Evolutionary conservation across 2,888 invertebrate genomes (phyloP), one percentile per base, ranked within the genome.

Genomic region (Nemotelus nigrinus): DNA sequence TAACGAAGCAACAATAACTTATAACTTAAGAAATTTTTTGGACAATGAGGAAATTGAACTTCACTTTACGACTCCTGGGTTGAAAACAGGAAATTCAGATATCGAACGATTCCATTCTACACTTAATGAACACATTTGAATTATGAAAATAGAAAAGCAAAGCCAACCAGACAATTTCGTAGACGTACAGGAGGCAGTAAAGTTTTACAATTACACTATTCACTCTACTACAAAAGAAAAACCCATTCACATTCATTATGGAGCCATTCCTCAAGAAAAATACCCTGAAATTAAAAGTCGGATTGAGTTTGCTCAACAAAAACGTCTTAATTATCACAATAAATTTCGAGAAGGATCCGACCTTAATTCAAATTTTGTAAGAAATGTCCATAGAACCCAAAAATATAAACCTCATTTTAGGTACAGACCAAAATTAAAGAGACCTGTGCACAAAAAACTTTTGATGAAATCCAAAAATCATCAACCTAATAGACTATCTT

Each of bases 401-500:
- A 63, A 63, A 10, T 2, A 43, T 43, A 3, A 63, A 63, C 43
- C 63, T 10, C 41, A 63, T 10, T 63, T 63, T 41, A 63, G 43
- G 43, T 63, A 63, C 43, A 63, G 2, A 10, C 41, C 43, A 63
- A 3, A 63, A 63, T 25, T 58, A n/a, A 58, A 58, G 25, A 6
- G 58, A 58, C 63, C 63, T 41, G 43, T 63, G 39, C 63, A 63
- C 10, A 63, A 63, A 63, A 63, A 63, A 25, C 41, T 63, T 5
- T 63, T 63, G 3, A 25, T 41, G 43, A 63, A 63, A 41, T 39
- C 63, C 2, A 10, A 47, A 50, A 67, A 48, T 25, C 41, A n/a
- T 25, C 67, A 67, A 25, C 48, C 67, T n/a, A 67, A 67, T 25
- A 67, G 50, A 48, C 47, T 67, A 48, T 67, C 48, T 45, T 67